A percentile compares a stretch with the other conserved stretches of the same genome.
Evolutionary conservation across 2,113 vertebrate genomes (phyloP).

Genomic region (Gambusia affinis): DNA sequence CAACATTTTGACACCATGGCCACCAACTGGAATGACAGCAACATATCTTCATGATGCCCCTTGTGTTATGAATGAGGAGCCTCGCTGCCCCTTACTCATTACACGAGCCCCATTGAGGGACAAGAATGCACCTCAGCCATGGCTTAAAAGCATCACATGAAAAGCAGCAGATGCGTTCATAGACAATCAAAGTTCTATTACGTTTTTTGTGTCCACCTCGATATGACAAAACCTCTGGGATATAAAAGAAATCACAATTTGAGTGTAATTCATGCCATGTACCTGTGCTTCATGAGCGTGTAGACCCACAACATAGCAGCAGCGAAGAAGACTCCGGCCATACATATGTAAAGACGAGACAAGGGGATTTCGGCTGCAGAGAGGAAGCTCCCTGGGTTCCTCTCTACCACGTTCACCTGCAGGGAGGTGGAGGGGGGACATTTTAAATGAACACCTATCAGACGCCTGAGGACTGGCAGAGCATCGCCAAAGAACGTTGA

Average conservation of each 20-base stretch:
- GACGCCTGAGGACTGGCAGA: background rate
- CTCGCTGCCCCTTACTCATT: too few species aligned
- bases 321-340: constrained; percentile 83
- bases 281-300: constrained; percentile 85
- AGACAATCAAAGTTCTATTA: too few species aligned
- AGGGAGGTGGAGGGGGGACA: background rate
- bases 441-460: constrained; percentile 3
- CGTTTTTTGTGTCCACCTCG: background rate
- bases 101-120: too few species aligned
- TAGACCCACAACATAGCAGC: constrained; percentile 84
- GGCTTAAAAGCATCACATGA: too few species aligned
- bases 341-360: constrained; percentile 84
- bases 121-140: too few species aligned
- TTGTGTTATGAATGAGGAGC: too few species aligned
- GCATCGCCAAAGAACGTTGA: background rate
- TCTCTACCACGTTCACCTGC: constrained; percentile 83
- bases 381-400: constrained; percentile 80
- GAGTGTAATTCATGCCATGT: constrained; percentile 19
- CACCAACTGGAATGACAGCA: too few species aligned
- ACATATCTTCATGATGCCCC: too few species aligned
- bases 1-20: too few species aligned
- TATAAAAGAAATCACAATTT: background rate
- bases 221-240: background rate
- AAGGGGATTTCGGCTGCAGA: constrained; percentile 85
- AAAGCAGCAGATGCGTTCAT: too few species aligned